Conservation (phyloP, 2,113 vertebrate species). For the Trichechus manatus region DNA sequence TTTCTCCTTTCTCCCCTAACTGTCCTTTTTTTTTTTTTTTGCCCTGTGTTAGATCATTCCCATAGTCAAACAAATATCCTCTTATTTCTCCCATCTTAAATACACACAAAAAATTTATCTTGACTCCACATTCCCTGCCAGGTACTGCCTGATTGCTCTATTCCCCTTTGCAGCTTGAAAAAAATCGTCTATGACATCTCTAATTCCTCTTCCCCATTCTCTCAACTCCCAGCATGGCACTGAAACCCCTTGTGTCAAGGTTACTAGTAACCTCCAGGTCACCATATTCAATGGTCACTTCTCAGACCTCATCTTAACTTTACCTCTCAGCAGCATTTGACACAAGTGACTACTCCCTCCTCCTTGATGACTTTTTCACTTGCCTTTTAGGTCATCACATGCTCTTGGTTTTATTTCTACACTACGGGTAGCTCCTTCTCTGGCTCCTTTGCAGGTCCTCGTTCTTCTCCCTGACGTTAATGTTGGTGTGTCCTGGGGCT, state of each 20-base stretch:
- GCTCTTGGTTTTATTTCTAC: accelerated
- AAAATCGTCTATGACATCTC: no score
- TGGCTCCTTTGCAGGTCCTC: neutral
- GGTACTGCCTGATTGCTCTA: no score
- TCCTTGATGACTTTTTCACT: accelerated
- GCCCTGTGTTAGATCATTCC: neutral
- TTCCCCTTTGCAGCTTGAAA: neutral
- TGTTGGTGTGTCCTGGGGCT: neutral
- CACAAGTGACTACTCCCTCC: accelerated
- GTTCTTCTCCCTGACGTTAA: neutral
- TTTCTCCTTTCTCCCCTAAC: neutral
- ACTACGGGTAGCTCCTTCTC: neutral
- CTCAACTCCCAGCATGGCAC: neutral
- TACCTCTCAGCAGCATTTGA: accelerated
- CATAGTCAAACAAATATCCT: neutral
- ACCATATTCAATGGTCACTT: neutral
- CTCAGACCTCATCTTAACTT: neutral
- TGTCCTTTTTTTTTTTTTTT: neutral
- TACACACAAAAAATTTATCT: accelerated
- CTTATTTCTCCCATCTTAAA: neutral
- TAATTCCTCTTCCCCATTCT: no score
- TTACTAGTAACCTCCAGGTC: neutral
- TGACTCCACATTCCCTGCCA: accelerated
- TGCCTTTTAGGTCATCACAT: accelerated
- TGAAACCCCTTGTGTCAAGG: no score